Base-by-base conservation (phyloP, 2,797 vertebrate species). In the Taeniopygia guttata region DNA sequence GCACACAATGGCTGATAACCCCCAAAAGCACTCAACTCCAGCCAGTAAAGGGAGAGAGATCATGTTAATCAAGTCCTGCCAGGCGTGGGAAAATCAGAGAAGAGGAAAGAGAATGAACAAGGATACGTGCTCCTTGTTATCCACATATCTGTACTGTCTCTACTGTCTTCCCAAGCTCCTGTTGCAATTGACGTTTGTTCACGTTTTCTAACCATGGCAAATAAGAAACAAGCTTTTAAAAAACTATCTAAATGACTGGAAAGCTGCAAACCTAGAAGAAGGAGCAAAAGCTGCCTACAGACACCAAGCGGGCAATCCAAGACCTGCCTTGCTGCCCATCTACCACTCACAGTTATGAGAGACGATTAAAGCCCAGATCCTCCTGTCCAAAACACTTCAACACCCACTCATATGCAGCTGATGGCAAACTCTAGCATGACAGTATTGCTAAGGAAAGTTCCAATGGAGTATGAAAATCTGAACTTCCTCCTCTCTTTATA, bases 101-200 rank as follows among this genome's bases (percentile, higher is more conserved):
- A 90, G 62, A 91, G 49, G 70, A 91, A 93, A 60, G 68, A 94
- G 89, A 90, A 94, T 7, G 29, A 93, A 62, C 46, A 42, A 69
- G 58, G 21, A 48, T 13, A 63, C 0, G 15, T 34, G 13, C 62
- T 45, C 11, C 40, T 54, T 7, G 19, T 84, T 63, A 83, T 56
- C 70, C 52, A 70, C 14, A 0, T 20, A 64, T 25, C 75, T 48
- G 10, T 30, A 38, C 25, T 15, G 9, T 48, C 70, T 63, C 9
- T 22, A 34, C 27, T 7, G 11, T 49, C 70, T 58, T 80, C 42
- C 19, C 46, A 68, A 86, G 52, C 27, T 79, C 42, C 48, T 84
- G 49, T 46, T 66, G 40, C 0, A 1, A 30, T 8, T 34, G 16
- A 27, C 46, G 32, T 48, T 69, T 79, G 56, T 29, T 82, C 40